These are phyloP conservation scores for Champsocephalus esox DNA, from an alignment of 2,797 vertebrate genomes.

Conservation along the genomic window DNA sequence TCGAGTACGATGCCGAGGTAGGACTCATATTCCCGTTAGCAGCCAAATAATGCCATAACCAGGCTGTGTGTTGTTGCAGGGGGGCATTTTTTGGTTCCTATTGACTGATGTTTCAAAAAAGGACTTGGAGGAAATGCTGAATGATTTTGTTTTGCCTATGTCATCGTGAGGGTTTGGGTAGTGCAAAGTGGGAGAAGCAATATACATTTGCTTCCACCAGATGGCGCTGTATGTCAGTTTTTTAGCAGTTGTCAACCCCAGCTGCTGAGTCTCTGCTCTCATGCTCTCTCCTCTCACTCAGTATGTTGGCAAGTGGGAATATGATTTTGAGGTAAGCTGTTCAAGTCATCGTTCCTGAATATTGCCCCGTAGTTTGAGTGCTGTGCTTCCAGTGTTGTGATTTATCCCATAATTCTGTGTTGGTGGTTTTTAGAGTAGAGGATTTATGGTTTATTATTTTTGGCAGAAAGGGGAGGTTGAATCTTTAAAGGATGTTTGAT, in stretches of 20 bases:
- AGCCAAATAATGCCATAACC: constrained; percentile 15
- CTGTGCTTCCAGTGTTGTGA: constrained; percentile 40
- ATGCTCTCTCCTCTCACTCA: constrained; percentile 76
- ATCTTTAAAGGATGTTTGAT: constrained; percentile 17
- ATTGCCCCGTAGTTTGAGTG: constrained; percentile 20
- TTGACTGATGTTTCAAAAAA: constrained; percentile 6
- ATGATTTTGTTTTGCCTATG: constrained; percentile 9
- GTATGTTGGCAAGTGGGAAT: constrained; percentile 97
- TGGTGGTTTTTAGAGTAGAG: constrained; percentile 47
- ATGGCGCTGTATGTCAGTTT: constrained; percentile 68
- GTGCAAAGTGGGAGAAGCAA: neutral
- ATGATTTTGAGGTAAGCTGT: constrained; percentile 95
- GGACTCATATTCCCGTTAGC: constrained; percentile 10
- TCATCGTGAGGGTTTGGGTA: neutral
- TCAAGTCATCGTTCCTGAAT: constrained; percentile 21
- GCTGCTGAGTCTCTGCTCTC: constrained; percentile 55
- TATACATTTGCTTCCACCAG: constrained; percentile 73
- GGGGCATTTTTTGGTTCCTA: neutral
- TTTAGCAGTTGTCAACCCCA: constrained; percentile 32
- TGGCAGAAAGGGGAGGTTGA: neutral
- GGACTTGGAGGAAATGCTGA: constrained; percentile 32
- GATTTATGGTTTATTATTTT: neutral
- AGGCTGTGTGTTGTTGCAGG: constrained; percentile 5
- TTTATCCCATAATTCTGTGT: constrained; percentile 25
- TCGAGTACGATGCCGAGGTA: constrained; percentile 98